These are phyloP conservation scores for Ranitomeya variabilis DNA, from an alignment of 2,113 vertebrate species.

Conservation along the genomic window DNA sequence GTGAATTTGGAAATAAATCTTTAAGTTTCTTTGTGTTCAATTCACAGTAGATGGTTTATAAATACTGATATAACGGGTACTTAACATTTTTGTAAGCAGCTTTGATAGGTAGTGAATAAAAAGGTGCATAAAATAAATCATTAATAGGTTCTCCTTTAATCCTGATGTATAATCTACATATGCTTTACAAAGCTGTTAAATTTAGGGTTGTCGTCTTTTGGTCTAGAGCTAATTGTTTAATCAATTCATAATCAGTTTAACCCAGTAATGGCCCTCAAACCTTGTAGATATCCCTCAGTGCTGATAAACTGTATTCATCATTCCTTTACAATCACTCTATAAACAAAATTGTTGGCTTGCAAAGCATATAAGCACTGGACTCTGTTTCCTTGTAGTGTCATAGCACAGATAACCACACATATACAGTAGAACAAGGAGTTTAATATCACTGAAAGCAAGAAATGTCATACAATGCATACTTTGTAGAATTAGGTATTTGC, in stretches of 20 bases:
- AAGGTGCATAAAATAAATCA: not conserved
- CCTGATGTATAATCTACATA: not conserved
- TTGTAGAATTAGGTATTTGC: not conserved
- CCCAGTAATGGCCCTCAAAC: not conserved
- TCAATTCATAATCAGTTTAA: not conserved
- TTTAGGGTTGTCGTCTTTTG: not conserved
- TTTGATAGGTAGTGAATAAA: not conserved
- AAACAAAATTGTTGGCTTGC: slow-evolving; percentile 37
- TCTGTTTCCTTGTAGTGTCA: not conserved
- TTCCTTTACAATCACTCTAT: slow-evolving; percentile 10
- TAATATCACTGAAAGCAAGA: not conserved
- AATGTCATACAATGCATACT: not conserved
- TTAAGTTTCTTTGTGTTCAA: not conserved
- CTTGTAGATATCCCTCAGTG: not conserved
- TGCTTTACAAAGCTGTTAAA: not conserved
- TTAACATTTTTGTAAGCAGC: not conserved
- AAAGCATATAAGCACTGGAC: not conserved
- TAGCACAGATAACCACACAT: slow-evolving; percentile 10
- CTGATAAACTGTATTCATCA: slow-evolving; percentile 5
- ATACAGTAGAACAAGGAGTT: too few relatives aligned
- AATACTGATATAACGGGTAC: not conserved
- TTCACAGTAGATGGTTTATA: not conserved
- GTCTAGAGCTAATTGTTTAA: slow-evolving; percentile 5
- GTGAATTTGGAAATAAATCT: too few relatives aligned
- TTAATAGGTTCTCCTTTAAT: not conserved